Percentiles rank a stretch among this genome's conserved stretches.
These are phyloP conservation scores for Eubasilissa splendida DNA, from an alignment of 2,888 invertebrate species.

Conservation along the genomic window DNA sequence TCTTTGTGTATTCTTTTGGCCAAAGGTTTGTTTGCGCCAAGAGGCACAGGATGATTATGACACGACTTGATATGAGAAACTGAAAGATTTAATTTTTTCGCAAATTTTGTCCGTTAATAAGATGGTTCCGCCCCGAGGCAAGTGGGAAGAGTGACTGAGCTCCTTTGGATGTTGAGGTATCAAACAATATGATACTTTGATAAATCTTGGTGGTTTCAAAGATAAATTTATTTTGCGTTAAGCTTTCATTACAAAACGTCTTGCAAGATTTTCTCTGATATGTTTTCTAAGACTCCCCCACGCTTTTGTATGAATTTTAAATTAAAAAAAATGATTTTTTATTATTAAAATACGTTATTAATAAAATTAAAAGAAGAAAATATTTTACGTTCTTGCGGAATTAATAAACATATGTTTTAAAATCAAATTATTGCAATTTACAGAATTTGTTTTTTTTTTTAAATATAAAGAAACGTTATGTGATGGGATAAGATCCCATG, in stretches of 20 bases:
- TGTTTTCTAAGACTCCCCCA: background rate
- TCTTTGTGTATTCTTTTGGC: constrained; percentile 56
- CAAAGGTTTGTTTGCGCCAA: constrained; percentile 52
- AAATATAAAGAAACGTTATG: too few species aligned
- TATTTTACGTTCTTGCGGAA: too few species aligned
- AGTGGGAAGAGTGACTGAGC: constrained; percentile 48
- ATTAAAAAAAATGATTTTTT: too few species aligned
- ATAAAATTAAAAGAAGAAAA: too few species aligned
- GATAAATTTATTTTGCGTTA: constrained; percentile 16
- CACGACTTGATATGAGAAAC: constrained; percentile 53
- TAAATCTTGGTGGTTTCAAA: constrained; percentile 40
- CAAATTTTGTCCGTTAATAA: constrained; percentile 50
- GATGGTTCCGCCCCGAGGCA: constrained; percentile 37
- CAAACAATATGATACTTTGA: constrained; percentile 51
- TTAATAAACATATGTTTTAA: too few species aligned
- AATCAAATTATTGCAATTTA: too few species aligned
- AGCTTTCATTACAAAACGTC: constrained; percentile 19
- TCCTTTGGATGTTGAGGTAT: constrained; percentile 48
- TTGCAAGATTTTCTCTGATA: constrained; percentile 12
- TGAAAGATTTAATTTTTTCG: constrained; percentile 56
- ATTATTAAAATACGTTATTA: too few species aligned
- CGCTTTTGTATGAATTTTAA: background rate
- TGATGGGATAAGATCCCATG: too few species aligned
- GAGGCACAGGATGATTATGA: constrained; percentile 55
- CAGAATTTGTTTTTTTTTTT: too few species aligned